Percentiles rank a stretch among this genome's conserved stretches.
Evolutionary conservation across 2,888 invertebrate species (phyloP).

Genomic region (Ennomos quercinarius): DNA sequence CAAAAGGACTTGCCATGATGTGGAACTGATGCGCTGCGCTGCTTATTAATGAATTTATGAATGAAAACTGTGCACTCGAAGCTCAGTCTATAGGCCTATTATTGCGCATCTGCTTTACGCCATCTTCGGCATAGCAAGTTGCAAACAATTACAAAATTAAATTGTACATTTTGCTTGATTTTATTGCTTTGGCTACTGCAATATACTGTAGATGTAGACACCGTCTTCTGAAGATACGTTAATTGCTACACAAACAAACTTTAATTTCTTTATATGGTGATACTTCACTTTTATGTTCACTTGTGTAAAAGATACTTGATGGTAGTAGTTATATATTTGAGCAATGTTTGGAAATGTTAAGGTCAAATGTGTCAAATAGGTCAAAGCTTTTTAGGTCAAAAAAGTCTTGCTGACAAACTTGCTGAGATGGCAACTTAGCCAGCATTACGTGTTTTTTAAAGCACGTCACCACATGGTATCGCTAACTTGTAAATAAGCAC

Average conservation of each 20-base stretch:
- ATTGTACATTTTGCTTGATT: constrained; percentile 8
- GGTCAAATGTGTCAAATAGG: constrained; percentile 1
- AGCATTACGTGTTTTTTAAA: too few species aligned
- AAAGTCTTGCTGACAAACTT: not conserved
- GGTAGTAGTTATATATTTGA: not conserved
- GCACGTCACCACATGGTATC: too few species aligned
- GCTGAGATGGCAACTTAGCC: too few species aligned
- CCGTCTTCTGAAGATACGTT: constrained; percentile 7
- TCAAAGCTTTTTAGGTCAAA: too few species aligned
- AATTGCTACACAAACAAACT: constrained; percentile 26
- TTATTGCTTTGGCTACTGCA: constrained; percentile 18
- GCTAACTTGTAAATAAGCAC: too few species aligned
- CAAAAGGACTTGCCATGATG: too few species aligned
- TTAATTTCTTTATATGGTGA: constrained; percentile 18
- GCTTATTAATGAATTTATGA: too few species aligned
- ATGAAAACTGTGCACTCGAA: too few species aligned
- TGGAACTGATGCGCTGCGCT: too few species aligned
- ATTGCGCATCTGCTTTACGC: not conserved
- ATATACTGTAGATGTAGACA: constrained; percentile 13
- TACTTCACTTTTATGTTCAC: constrained; percentile 12
- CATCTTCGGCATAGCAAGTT: not conserved
- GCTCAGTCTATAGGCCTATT: not conserved
- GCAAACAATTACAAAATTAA: constrained; percentile 8
- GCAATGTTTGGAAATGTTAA: constrained; percentile 11
- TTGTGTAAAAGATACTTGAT: constrained; percentile 11